Conservation (phyloP, 2,888 invertebrate species). For the Meliscaeva auricollis region DNA sequence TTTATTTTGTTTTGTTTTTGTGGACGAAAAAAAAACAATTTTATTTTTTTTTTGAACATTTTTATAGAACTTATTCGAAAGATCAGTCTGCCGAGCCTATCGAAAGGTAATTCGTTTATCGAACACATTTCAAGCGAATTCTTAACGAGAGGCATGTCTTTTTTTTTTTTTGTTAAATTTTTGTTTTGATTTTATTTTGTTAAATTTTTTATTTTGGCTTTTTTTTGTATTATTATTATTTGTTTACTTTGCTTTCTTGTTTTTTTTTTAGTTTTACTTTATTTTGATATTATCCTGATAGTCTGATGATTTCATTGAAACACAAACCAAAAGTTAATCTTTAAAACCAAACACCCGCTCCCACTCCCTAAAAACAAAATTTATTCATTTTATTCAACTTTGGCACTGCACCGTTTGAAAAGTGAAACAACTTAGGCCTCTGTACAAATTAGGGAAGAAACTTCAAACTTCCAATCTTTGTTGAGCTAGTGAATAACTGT, state of each 20-base stretch:
- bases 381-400: no score
- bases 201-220: conserved; percentile 59
- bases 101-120: conserved; percentile 82
- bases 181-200: conserved; percentile 34
- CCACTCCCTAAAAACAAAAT: no score
- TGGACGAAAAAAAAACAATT: conserved; percentile 65
- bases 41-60: conserved; percentile 78
- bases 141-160: conserved; percentile 59
- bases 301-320: no score
- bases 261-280: neutral
- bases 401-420: no score
- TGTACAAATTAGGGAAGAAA: no score
- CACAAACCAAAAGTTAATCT: no score
- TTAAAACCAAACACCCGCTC: no score
- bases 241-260: neutral
- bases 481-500: no score
- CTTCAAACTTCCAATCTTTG: no score
- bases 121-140: conserved; percentile 59
- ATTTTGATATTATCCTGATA: no score
- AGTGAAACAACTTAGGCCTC: no score
- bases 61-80: conserved; percentile 84
- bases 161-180: conserved; percentile 60
- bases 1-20: conserved; percentile 69
- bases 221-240: conserved; percentile 41
- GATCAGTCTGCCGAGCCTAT: conserved; percentile 82